phyloP scores from a whole-genome alignment of 2,113 vertebrate species.

The Apeltes quadracus region DNA sequence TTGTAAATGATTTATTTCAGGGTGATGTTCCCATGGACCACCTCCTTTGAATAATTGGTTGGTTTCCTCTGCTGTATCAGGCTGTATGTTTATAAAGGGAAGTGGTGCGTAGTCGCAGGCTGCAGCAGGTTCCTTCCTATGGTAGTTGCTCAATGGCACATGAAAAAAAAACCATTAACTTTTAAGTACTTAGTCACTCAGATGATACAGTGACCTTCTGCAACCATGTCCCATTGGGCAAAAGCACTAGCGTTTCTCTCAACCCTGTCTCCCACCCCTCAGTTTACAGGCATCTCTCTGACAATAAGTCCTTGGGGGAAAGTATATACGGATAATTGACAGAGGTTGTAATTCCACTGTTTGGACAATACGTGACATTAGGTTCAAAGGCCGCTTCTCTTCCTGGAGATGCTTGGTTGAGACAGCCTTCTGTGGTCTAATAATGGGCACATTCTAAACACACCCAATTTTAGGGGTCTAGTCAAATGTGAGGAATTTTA shows the following conservation, averaged over 20 bases:
- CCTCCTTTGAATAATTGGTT: not conserved
- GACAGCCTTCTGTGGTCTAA: not conserved
- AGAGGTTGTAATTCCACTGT: too few species aligned
- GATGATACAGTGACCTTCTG: not conserved
- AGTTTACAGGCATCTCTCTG: not conserved
- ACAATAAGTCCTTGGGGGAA: not conserved
- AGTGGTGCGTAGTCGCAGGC: not conserved
- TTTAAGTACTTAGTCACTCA: not conserved
- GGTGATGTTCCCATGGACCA: constrained; percentile 12
- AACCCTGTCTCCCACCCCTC: not conserved
- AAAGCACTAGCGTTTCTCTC: not conserved
- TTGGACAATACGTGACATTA: not conserved
- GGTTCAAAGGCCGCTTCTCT: not conserved
- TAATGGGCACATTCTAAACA: not conserved
- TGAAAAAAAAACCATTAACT: too few species aligned
- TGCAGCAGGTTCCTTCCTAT: not conserved
- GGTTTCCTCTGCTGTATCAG: constrained; percentile 16
- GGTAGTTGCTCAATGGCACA: too few species aligned
- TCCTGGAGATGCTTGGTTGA: not conserved
- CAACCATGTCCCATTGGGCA: not conserved
- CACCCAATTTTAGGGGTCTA: not conserved
- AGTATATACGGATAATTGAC: not conserved
- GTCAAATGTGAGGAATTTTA: not conserved
- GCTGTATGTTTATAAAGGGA: not conserved
- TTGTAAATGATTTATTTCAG: constrained; percentile 33